phyloP scores from a whole-genome alignment of 2,113 vertebrate genomes.

The Cavia aperea region DNA sequence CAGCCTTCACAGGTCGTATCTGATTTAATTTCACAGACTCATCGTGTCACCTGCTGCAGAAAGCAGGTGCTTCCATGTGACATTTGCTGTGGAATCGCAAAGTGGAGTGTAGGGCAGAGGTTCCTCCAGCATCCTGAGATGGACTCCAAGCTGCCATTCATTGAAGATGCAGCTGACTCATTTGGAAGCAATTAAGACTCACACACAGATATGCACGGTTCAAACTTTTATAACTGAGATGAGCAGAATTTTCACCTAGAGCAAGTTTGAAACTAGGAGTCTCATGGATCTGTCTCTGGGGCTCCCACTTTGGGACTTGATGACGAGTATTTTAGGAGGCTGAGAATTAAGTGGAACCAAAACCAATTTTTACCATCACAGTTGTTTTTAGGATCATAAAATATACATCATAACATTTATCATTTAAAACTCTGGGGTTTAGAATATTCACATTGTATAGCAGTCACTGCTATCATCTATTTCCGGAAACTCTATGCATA shows the following conservation, averaged over 20 bases:
- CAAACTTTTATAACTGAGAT: background rate
- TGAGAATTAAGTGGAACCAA: background rate
- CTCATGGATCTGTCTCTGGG: background rate
- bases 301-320: background rate
- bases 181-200: background rate
- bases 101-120: background rate
- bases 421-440: background rate
- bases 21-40: background rate
- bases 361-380: background rate
- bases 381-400: background rate
- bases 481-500: background rate
- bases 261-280: background rate
- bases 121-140: background rate
- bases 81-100: too few relatives aligned
- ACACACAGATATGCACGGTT: rapidly evolving
- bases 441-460: background rate
- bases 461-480: background rate
- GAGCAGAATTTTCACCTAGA: background rate
- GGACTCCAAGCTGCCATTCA: background rate
- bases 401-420: background rate
- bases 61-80: background rate
- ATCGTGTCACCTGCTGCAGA: background rate
- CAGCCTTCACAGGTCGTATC: rapidly evolving
- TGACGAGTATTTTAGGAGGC: background rate
- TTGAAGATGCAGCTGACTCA: background rate